phyloP scores from a whole-genome alignment of 2,113 vertebrate species.

The Melierax canorus region DNA sequence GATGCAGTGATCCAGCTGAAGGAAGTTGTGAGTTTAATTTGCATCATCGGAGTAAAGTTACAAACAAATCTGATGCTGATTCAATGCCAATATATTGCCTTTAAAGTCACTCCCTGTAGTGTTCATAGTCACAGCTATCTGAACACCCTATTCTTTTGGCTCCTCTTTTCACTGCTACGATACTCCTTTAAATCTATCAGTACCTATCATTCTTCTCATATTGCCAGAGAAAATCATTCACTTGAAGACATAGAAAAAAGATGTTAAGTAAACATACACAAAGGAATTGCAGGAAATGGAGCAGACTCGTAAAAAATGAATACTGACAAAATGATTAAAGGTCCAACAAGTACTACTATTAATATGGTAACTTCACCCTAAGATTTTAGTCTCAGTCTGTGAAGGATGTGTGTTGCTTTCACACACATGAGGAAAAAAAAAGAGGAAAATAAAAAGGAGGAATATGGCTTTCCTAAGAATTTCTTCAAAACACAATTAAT shows the following conservation, averaged over 20 bases:
- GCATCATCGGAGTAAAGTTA: neutral
- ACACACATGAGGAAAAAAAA: neutral
- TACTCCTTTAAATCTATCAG: neutral
- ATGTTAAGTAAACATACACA: neutral
- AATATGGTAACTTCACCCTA: neutral
- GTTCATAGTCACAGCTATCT: neutral
- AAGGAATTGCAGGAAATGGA: neutral
- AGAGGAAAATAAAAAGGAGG: neutral
- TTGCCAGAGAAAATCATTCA: neutral
- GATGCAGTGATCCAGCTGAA: neutral
- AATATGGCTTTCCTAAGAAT: neutral
- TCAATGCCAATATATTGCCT: neutral
- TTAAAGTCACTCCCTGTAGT: neutral
- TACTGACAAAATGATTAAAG: neutral
- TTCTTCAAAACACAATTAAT: neutral
- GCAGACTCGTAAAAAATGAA: neutral
- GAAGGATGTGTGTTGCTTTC: neutral
- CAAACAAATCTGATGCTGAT: neutral
- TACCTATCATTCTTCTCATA: neutral
- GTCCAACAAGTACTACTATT: neutral
- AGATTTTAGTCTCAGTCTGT: neutral
- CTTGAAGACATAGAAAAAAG: neutral
- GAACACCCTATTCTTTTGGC: neutral
- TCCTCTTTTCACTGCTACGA: neutral
- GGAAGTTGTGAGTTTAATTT: neutral